A percentile compares a stretch with the other conserved stretches of the same genome.
These are phyloP conservation scores for Anoplopoma fimbria DNA, from an alignment of 2,113 vertebrate species.

Conservation along the genomic window DNA sequence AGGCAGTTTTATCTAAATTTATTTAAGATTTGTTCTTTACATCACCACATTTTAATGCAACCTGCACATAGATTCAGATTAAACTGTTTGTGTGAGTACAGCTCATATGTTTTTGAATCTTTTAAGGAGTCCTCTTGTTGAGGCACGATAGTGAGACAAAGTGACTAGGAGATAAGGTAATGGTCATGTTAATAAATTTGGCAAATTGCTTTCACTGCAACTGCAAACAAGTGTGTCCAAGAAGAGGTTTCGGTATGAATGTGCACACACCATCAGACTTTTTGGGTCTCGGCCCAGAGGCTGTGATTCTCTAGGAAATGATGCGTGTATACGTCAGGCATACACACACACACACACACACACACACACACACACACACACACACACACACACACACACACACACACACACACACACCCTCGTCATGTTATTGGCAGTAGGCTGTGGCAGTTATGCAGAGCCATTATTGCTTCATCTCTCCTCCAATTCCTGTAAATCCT, in stretches of 20 bases:
- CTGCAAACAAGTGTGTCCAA: not conserved
- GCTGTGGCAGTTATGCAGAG: not conserved
- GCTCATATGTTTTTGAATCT: not conserved
- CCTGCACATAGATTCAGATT: not conserved
- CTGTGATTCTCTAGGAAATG: not conserved
- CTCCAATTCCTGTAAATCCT: slow-evolving; percentile 51
- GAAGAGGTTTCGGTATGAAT: not conserved
- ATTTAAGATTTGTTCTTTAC: not conserved
- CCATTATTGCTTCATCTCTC: slow-evolving; percentile 19
- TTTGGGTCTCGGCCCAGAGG: not conserved
- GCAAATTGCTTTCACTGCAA: not conserved
- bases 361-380: not conserved
- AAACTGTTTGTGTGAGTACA: not conserved
- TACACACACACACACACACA: not conserved
- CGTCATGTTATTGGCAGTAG: slow-evolving; percentile 6
- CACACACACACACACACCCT: not conserved
- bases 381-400: not conserved
- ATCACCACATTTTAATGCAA: not conserved
- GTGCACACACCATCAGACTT: not conserved
- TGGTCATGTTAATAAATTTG: not conserved
- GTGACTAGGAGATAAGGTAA: not conserved
- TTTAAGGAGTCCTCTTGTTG: not conserved
- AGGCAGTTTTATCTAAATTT: not conserved
- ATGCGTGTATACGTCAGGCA: not conserved
- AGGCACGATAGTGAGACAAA: not conserved